These are phyloP conservation scores for Ispidina lecontei DNA, from an alignment of 2,797 vertebrate species.

Conservation along the genomic window DNA sequence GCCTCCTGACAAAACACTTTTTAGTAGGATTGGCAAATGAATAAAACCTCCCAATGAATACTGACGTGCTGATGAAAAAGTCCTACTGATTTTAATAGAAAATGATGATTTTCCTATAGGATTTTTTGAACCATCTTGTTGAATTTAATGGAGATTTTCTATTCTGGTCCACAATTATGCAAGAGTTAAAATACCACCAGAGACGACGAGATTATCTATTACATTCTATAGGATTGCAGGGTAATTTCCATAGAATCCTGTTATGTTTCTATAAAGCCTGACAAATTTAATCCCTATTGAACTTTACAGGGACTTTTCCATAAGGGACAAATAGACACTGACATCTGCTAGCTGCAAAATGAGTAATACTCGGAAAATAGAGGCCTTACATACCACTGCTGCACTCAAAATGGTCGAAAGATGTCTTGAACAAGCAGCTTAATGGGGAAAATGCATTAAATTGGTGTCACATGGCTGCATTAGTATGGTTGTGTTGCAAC, in stretches of 20 bases:
- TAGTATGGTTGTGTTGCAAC: slow-evolving; percentile 60
- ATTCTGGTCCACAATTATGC: slow-evolving; percentile 63
- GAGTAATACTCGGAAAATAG: slow-evolving; percentile 64
- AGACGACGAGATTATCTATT: slow-evolving; percentile 67
- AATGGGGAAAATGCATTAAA: slow-evolving; percentile 71
- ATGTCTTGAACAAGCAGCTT: slow-evolving; percentile 68
- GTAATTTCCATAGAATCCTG: slow-evolving; percentile 69
- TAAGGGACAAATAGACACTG: slow-evolving; percentile 64
- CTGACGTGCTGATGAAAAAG: slow-evolving; percentile 21
- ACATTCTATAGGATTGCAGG: slow-evolving; percentile 60
- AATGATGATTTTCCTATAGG: slow-evolving; percentile 65
- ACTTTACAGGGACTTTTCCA: slow-evolving; percentile 62
- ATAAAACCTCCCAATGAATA: slow-evolving; percentile 60
- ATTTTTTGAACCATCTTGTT: slow-evolving; percentile 50
- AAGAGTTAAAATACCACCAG: slow-evolving; percentile 67
- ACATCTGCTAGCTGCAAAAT: slow-evolving; percentile 67
- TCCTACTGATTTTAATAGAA: slow-evolving; percentile 49
- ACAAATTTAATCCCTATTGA: slow-evolving; percentile 71
- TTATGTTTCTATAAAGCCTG: slow-evolving; percentile 65
- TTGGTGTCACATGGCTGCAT: slow-evolving; percentile 69
- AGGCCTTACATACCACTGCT: slow-evolving; percentile 53
- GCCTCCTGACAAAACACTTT: slow-evolving; percentile 67
- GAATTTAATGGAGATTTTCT: slow-evolving; percentile 69
- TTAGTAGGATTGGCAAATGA: slow-evolving; percentile 59
- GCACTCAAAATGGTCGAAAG: slow-evolving; percentile 52